Conservation (phyloP, 2,113 vertebrate species). For the Pedionomus torquatus region DNA sequence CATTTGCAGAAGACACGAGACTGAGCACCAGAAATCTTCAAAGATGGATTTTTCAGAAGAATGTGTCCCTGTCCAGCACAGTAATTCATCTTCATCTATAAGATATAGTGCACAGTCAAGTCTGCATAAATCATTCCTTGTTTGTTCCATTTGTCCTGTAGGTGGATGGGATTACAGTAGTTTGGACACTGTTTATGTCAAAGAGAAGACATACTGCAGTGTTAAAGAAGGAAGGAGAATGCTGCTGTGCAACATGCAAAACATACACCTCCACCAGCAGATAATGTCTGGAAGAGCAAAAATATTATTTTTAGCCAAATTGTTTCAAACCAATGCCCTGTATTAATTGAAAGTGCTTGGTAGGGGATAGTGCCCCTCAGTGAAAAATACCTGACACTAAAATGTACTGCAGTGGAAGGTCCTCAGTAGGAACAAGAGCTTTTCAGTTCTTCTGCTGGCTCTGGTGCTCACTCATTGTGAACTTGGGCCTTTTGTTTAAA, state of each 20-base stretch:
- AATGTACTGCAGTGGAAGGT: not conserved
- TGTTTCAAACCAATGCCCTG: not conserved
- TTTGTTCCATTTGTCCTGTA: constrained; percentile 13
- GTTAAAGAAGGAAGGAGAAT: not conserved
- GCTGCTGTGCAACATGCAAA: not conserved
- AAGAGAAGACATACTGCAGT: constrained; percentile 10
- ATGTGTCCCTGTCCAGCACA: not conserved
- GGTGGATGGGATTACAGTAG: not conserved
- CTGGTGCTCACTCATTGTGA: not conserved
- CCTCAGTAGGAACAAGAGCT: not conserved
- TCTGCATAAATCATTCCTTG: constrained; percentile 29
- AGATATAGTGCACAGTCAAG: not conserved
- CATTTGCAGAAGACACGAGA: not conserved
- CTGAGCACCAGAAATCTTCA: not conserved
- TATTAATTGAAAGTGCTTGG: not conserved
- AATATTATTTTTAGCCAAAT: not conserved
- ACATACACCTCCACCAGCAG: not conserved
- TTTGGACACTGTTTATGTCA: constrained; percentile 7
- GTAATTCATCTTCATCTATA: constrained; percentile 41
- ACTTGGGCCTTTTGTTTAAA: not conserved
- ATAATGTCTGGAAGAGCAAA: not conserved
- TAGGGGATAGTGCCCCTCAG: not conserved
- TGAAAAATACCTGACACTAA: not conserved
- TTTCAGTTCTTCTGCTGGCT: not conserved
- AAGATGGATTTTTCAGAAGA: constrained; percentile 37